These are phyloP conservation scores for Symphodus melops DNA, from an alignment of 2,113 vertebrate genomes.

Conservation along the genomic window DNA sequence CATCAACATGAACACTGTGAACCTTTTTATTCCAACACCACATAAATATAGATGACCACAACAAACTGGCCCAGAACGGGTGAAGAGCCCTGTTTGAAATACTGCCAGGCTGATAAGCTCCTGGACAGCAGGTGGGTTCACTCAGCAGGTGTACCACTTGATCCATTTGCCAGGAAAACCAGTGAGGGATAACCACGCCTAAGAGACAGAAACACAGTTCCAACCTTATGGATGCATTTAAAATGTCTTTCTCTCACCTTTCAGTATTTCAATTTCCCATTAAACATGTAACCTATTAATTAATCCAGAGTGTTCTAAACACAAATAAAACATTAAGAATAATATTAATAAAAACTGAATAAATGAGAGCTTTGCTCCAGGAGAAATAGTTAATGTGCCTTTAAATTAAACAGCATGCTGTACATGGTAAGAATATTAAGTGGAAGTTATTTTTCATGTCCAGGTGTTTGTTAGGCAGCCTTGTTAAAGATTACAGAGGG, in stretches of 20 bases:
- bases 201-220: neutral
- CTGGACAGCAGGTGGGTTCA: neutral
- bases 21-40: neutral
- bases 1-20: too few relatives aligned
- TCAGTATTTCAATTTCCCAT: neutral
- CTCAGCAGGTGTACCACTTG: neutral
- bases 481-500: too few relatives aligned
- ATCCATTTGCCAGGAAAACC: neutral
- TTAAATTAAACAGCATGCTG: neutral
- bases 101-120: neutral
- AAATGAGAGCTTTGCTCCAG: neutral
- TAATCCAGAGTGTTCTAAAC: neutral
- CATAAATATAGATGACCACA: neutral
- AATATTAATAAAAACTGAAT: neutral
- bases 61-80: neutral
- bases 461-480: too few relatives aligned
- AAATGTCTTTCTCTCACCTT: neutral
- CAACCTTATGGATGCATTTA: neutral
- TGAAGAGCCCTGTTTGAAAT: neutral
- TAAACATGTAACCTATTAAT: neutral
- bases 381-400: neutral
- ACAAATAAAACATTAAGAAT: neutral
- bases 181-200: neutral
- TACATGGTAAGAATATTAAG: neutral
- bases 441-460: neutral